Base-by-base conservation (phyloP, 2,888 invertebrate species). In the Apodemia duryi region DNA sequence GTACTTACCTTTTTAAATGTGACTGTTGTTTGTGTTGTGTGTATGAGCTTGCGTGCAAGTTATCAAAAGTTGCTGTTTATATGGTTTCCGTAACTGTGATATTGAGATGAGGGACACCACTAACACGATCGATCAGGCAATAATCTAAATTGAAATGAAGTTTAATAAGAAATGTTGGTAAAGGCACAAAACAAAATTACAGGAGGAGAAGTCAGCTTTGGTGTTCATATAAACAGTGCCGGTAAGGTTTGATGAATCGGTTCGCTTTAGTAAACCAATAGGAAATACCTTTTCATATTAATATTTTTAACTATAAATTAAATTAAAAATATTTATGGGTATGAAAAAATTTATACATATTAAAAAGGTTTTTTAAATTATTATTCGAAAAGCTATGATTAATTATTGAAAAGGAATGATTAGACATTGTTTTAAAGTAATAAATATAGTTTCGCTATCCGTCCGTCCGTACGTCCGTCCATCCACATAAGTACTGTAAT, bases 271-370 rank as follows among this genome's bases (percentile, higher is more conserved):
- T 83, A 77, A 86, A 87, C 88, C 88, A 89, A 88, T 86, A 86
- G 88, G 85, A 88, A 85, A 91, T 92, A 92, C 92, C 92, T 92
- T 92, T 92, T 92, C 92, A 89, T 82, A 82, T 87, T 84, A 89
- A 87, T 88, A 86, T 88, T 87, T 91, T 21, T 21, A 21, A 21
- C 21, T 21, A 21, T 21, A 21, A 21, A 21, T 21, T 21, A 21
- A 21, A 21, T 21, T 21, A 21, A 21, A 21, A 21, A 21, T 21
- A 21, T 2, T 32, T 3, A 4, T 32, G 32, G 32, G 32, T 32
- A 3, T 32, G 4, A 32, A 32, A 32, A 4, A 32, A 32, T 1
- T 4, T 32, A 32, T 32, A 32, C 32, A 21, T 21, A 21, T 21
- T 21, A 21, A 21, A 21, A 21, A 21, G 21, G 21, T 21, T 21